Conservation (phyloP, 2,888 invertebrate genomes). For the Aphodius granarius region DNA sequence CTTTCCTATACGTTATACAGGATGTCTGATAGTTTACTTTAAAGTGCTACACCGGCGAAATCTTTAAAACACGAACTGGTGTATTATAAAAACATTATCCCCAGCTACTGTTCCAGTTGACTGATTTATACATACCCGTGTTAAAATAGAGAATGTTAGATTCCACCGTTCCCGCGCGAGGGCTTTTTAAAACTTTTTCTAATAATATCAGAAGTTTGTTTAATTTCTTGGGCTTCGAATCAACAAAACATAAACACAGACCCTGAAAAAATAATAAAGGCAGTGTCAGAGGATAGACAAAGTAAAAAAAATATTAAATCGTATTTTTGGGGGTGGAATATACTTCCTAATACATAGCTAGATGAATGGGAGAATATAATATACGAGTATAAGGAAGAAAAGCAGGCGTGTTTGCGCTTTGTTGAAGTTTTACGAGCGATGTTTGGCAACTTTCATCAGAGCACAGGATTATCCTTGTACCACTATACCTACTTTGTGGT, state of each 20-base stretch:
- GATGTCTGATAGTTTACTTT: neutral
- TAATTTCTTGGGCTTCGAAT: neutral
- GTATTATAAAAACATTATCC: neutral
- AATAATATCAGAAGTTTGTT: neutral
- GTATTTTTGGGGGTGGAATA: neutral
- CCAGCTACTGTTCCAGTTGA: neutral
- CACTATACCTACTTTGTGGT: neutral
- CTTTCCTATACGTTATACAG: neutral
- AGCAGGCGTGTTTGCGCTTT: neutral
- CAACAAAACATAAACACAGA: neutral
- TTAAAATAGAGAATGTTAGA: neutral
- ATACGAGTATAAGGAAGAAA: neutral
- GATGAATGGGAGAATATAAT: neutral
- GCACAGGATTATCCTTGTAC: neutral
- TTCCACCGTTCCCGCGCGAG: neutral
- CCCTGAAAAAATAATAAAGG: neutral
- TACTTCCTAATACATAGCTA: neutral
- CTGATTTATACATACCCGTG: neutral
- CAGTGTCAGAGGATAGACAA: neutral
- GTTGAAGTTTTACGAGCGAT: neutral
- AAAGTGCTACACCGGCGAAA: neutral
- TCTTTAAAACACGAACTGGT: neutral
- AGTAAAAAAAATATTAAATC: neutral
- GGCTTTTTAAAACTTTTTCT: neutral
- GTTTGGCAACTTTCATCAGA: neutral